Conservation (phyloP, 2,888 invertebrate genomes). For the Orthonychiurus folsomi region DNA sequence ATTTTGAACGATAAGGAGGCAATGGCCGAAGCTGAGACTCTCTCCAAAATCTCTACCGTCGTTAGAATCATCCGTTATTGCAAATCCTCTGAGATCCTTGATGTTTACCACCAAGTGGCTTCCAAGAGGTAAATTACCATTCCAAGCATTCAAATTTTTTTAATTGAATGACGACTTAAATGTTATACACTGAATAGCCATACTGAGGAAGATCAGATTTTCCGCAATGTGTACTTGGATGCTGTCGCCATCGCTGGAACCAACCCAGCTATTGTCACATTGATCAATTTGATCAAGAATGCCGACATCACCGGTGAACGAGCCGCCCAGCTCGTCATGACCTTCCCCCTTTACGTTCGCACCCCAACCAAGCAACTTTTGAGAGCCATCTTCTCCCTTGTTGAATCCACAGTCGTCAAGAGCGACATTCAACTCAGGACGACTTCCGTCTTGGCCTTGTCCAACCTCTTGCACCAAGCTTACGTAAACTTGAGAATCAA, state of each 20-base stretch:
- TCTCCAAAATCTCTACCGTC: constrained; percentile 28
- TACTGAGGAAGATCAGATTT: constrained; percentile 14
- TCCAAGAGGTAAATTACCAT: constrained; percentile 20
- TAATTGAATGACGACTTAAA: neutral
- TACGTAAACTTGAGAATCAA: constrained; percentile 39
- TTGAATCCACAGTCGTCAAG: constrained; percentile 1
- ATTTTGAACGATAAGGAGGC: constrained; percentile 19
- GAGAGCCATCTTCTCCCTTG: constrained; percentile 34
- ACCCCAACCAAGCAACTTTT: constrained; percentile 43
- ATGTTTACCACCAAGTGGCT: constrained; percentile 35
- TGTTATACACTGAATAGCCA: too few relatives aligned
- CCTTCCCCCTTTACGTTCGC: constrained; percentile 41
- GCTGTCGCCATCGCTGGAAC: constrained; percentile 22
- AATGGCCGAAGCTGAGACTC: constrained; percentile 33
- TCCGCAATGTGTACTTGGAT: constrained; percentile 28
- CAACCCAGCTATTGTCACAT: constrained; percentile 12
- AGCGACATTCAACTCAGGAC: constrained; percentile 30
- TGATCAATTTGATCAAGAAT: constrained; percentile 37
- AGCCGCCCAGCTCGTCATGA: constrained; percentile 41
- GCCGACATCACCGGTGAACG: constrained; percentile 38
- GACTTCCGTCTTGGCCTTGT: constrained; percentile 41
- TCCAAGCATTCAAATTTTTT: neutral
- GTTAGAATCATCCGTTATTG: constrained; percentile 38
- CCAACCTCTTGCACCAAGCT: constrained; percentile 42
- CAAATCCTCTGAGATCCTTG: constrained; percentile 32